phyloP scores from a whole-genome alignment of 2,888 invertebrate species.

The Sceliomorpha sp. region DNA sequence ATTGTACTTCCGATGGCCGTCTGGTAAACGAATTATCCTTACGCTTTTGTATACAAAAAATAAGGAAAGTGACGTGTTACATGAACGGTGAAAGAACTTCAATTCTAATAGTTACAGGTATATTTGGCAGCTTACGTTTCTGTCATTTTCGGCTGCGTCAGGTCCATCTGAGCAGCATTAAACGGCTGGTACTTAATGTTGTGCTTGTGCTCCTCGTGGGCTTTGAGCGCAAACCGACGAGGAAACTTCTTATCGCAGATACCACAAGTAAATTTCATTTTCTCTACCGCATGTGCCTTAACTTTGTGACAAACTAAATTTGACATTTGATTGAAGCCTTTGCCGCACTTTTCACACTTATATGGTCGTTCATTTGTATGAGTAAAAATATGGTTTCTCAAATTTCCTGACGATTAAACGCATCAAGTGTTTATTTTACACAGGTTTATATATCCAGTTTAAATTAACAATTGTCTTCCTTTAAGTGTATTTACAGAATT shows the following conservation, averaged over 20 bases:
- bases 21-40: constrained; percentile 71
- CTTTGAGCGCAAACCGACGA: constrained; percentile 81
- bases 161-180: constrained; percentile 44
- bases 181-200: constrained; percentile 79
- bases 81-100: not conserved
- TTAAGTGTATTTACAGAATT: too few species aligned
- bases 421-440: too few species aligned
- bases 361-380: constrained; percentile 90
- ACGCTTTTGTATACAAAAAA: constrained; percentile 70
- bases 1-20: constrained; percentile 70
- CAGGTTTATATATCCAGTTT: too few species aligned
- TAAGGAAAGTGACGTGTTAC: constrained; percentile 1
- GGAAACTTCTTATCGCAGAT: constrained; percentile 82
- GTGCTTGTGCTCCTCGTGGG: constrained; percentile 83
- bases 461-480: too few species aligned
- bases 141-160: constrained; percentile 60
- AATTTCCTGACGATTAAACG: too few species aligned
- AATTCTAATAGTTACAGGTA: too few species aligned
- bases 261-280: constrained; percentile 82
- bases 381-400: constrained; percentile 88
- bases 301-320: constrained; percentile 90
- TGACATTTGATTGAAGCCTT: constrained; percentile 91
- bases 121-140: constrained; percentile 67
- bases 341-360: constrained; percentile 87
- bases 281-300: constrained; percentile 84